Evolutionary conservation across 2,888 invertebrate species (phyloP), one percentile per base, ranked within the genome.

Genomic region (Bugulina stolonifera): DNA sequence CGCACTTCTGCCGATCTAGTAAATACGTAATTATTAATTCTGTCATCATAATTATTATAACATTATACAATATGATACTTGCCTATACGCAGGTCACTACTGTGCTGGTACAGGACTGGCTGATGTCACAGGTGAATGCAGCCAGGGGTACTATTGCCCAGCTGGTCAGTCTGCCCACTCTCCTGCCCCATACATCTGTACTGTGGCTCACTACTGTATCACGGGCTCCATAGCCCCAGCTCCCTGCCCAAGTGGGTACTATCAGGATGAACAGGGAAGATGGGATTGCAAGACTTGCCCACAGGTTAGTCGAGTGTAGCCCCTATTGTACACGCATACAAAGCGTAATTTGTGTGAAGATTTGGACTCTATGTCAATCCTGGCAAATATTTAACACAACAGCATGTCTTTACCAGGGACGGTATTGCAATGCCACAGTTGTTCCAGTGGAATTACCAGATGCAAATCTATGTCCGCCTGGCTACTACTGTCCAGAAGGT

Each of bases 91-190:
- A 81, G 82, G 82, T 18, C 76, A 76, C 52, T 82, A 81, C 74
- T 83, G 83, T 77, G 79, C 75, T 3, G 35, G 71, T 2, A 77
- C 78, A 71, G 82, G 82, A n/a, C 73, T 81, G 54, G 72, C 77
- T 1, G n/a, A 71, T 0, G 77, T 78, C 0, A 73, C 77, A 69
- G 81, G 80, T 0, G 75, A 77, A 72, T 81, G 81, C 75, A 72
- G 25, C 27, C 76, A 79, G 2, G 80, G 82, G 10, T 82, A 80
- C 77, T 82, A 81, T 75, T 83, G 83, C 74, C 82, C 82, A 5
- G 76, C 73, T 1, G 81, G 81, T 73, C 80, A 81, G 73, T 74
- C 73, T n/a, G 76, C 79, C 1, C 72, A 79, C 69, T 81, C 78
- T 0, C 82, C 82, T 0, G 77, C 76, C 35, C 79, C 80, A 75